Conservation (phyloP, 2,797 vertebrate species). For the Fistularia tabacaria region DNA sequence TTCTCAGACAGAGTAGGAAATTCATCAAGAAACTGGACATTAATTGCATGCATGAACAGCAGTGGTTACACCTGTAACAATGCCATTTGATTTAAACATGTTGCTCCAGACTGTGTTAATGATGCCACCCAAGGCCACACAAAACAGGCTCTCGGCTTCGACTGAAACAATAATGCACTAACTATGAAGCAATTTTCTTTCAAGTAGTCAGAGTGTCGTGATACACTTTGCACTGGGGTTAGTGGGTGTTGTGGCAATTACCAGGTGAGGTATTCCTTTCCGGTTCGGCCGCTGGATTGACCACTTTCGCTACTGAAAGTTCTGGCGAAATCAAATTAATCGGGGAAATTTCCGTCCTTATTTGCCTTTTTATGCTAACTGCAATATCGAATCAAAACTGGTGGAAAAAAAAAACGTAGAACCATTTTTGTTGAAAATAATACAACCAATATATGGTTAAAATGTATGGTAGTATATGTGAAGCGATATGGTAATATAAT, state of each 20-base stretch:
- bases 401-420: no score
- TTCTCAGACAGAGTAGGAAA: constrained; percentile 57
- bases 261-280: constrained; percentile 49
- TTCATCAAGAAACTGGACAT: constrained; percentile 66
- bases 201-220: constrained; percentile 40
- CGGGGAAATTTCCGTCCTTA: constrained; percentile 13
- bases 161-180: constrained; percentile 65
- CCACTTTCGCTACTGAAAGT: neutral
- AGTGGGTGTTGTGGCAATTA: constrained; percentile 62
- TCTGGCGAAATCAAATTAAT: no score
- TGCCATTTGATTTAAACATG: constrained; percentile 68
- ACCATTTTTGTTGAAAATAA: no score
- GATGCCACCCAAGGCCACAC: constrained; percentile 65
- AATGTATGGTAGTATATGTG: no score
- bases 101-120: constrained; percentile 69
- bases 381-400: neutral
- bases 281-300: constrained; percentile 55
- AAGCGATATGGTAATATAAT: no score
- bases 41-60: constrained; percentile 70
- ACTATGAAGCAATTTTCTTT: constrained; percentile 61
- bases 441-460: no score
- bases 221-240: constrained; percentile 41
- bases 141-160: constrained; percentile 52
- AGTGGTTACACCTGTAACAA: constrained; percentile 66
- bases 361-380: constrained; percentile 41